Evolutionary conservation across 2,888 invertebrate species (phyloP), one percentile per base, ranked within the genome.

Genomic region (Kuschelorhynchus macadamiae): DNA sequence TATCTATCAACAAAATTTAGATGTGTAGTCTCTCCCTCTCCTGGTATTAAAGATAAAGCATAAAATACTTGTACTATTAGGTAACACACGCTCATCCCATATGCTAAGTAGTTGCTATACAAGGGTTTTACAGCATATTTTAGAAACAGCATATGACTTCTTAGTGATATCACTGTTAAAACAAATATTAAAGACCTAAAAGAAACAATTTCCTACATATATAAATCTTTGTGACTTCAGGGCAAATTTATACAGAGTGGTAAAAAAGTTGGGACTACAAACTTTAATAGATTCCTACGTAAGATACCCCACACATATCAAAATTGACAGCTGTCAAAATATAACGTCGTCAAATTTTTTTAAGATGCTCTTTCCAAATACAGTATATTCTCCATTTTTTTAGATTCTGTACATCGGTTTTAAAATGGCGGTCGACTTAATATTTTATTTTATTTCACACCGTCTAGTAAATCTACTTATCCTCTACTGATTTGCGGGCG

Each of bases 1-100:
- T 74, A 76, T 71, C 71, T 67, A 53, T 75, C 65, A 1, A 71
- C 50, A 66, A 74, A 74, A 57, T 71, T 74, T 21, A 87, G 84
- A 77, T 86, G 86, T 75, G 82, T 86, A 59, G 86, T 77, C 36
- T 72, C 85, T 47, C 86, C 87, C 72, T 84, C 83, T 72, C 86
- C 88, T 3, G 94, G 93, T 73, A 95, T 82, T 52, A 95, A 81
- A 9, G 92, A 91, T 11, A 92, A 59, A 8, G 89, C 87, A 81
- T 95, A 95, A 17, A 90, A 75, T 42, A 87, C 76, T 82, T 94
- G 91, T 57, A 92, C 86, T 68, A 88, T 81, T 20, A 92, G 79
- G 36, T 86, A 86, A 20, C 86, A 85, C 72, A 92, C 85, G 72
- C 88, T 88, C 81, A 91, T 91, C 50, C 86, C 86, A 80, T 88